Base-by-base conservation (phyloP, 2,888 invertebrate species). In the Sinelater perroti region DNA sequence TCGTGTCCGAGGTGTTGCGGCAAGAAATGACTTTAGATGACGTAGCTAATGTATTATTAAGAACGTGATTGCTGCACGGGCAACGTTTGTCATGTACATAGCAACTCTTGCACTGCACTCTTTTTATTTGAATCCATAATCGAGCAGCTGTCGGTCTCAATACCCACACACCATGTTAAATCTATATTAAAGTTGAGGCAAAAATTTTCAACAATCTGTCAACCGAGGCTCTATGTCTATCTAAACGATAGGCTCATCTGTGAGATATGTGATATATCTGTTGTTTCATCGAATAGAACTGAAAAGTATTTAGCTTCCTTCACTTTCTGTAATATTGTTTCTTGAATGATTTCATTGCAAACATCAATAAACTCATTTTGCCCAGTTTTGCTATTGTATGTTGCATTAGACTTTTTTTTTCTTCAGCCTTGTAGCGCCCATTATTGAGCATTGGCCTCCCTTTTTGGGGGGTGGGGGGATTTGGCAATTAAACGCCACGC, bases 11-110 rank as follows among this genome's bases (percentile, higher is more conserved):
- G 30, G 65, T 49, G 46, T 63, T 64, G 17, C 67, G 55, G 56
- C 65, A 65, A 18, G 42, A 38, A 24, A 46, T 51, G 30, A 69
- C 65, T 26, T 65, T 66, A 33, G 60, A 62, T 21, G 68, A 66
- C 36, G 60, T 67, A 16, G 64, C 56, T 49, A 68, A 56, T 7
- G 66, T 67, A 55, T 68, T 68, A 47, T 71, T 70, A 14, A 70
- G 51, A 17, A 56, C 55, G 60, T 70, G 70, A 56, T 69, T 70
- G 50, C 51, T 64, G 55, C 70, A 70, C 7, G 67, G 68, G 50
- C 64, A 67, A 47, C 60, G 53, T 56, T 56, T 67, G 20, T 63
- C 69, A 46, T 67, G 52, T 26, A 47, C 55, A 18, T 10, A 26
- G 5, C 17, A 44, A 5, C 16, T 44, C 44, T 6, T 44, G n/a